Conservation (phyloP, 2,113 vertebrate genomes). For the Danio rerio region GRCz12tu NC_133177.1:44803001-44803500, state of each 20-base stretch:
- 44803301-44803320: not conserved
- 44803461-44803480: constrained; percentile 69
- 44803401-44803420: constrained; percentile 15
- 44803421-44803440: not conserved
- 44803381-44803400: constrained; percentile 14
- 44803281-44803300: not conserved
- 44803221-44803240: not conserved
- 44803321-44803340: not conserved
- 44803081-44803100: constrained; percentile 3
- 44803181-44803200: not conserved
- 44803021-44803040: no score
- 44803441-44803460: constrained; percentile 56
- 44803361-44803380: not conserved
- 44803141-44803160: constrained; percentile 3
- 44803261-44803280: not conserved
- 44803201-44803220: not conserved
- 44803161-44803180: not conserved
- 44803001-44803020: no score
- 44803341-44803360: not conserved
- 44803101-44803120: constrained; percentile 5
- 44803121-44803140: not conserved
- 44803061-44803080: not conserved
- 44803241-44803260: not conserved
- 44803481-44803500: constrained; percentile 68
- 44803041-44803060: no score